Percentiles rank a stretch among this genome's conserved stretches.
Evolutionary conservation across 1,140 invertebrate genomes (phyloP).

Genomic region (Drosophila simulans): DNA sequence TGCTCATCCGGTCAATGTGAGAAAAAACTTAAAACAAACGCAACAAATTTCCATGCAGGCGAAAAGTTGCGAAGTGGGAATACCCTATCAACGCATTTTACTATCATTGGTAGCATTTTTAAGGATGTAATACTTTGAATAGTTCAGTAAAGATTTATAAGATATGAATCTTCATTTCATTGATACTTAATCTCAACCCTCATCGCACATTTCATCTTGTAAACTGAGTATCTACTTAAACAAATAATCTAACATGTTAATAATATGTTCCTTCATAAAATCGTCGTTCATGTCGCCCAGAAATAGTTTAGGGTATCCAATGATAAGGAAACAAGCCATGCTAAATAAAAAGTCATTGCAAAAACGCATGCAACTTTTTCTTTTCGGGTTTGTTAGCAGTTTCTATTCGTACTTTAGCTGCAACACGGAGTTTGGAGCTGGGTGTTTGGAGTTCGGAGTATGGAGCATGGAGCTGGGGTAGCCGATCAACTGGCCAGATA

Average conservation of each 20-base stretch:
- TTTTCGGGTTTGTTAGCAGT: constrained; percentile 44
- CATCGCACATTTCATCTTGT: no score
- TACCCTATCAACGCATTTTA: constrained; percentile 3
- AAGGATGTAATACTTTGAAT: not conserved
- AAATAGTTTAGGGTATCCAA: not conserved
- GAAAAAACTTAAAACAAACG: constrained; percentile 71
- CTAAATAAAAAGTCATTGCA: constrained; percentile 8
- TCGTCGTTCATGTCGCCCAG: not conserved
- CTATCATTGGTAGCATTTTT: no score
- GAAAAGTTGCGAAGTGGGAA: constrained; percentile 3
- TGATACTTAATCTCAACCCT: no score
- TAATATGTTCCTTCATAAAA: no score
- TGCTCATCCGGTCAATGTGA: constrained; percentile 83
- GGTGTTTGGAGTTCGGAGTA: not conserved
- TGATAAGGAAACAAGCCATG: constrained; percentile 28
- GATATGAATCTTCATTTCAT: no score
- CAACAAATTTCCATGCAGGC: constrained; percentile 6
- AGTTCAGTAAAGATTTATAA: no score
- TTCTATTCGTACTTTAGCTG: constrained; percentile 3
- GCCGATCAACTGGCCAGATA: constrained; percentile 74
- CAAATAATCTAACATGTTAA: no score
- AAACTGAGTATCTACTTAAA: no score
- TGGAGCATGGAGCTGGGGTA: constrained; percentile 7
- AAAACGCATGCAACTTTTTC: constrained; percentile 73
- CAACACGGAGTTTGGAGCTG: constrained; percentile 1